Conservation (phyloP, 2,888 invertebrate species). For the Melieria omissa region DNA sequence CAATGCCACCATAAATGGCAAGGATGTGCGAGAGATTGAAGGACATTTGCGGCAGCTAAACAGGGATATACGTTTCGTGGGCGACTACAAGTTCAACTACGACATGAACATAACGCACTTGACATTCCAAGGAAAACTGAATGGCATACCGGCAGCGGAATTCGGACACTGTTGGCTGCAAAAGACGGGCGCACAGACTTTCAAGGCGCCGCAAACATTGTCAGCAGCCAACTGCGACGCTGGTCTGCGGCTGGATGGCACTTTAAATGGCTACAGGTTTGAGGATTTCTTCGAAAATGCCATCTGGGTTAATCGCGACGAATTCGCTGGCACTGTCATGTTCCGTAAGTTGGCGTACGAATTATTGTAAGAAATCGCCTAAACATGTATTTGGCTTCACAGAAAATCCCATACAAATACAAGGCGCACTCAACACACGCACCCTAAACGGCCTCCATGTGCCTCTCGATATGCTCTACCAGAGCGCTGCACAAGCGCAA, state of each 20-base stretch:
- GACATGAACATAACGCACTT: conserved; percentile 63
- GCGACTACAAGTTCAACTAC: conserved; percentile 55
- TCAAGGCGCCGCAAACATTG: conserved; percentile 58
- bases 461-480: conserved; percentile 67
- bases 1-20: conserved; percentile 53
- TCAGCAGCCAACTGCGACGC: conserved; percentile 45
- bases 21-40: conserved; percentile 51
- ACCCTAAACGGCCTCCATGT: conserved; percentile 63
- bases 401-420: conserved; percentile 58
- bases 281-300: conserved; percentile 67
- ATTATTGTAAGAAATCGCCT: background rate
- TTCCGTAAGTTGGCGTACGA: conserved; percentile 61
- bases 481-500: conserved; percentile 52
- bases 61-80: conserved; percentile 60
- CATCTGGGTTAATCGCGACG: conserved; percentile 68
- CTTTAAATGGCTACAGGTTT: conserved; percentile 67
- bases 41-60: conserved; percentile 54
- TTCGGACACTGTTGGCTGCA: conserved; percentile 67
- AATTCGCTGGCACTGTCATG: conserved; percentile 65
- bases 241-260: conserved; percentile 54
- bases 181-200: conserved; percentile 58
- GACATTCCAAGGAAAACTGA: conserved; percentile 63
- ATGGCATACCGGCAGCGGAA: conserved; percentile 63
- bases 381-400: background rate
- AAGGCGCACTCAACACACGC: conserved; percentile 54